Evolutionary conservation across 2,888 invertebrate species (phyloP).

Genomic region (Dilophus febrilis): DNA sequence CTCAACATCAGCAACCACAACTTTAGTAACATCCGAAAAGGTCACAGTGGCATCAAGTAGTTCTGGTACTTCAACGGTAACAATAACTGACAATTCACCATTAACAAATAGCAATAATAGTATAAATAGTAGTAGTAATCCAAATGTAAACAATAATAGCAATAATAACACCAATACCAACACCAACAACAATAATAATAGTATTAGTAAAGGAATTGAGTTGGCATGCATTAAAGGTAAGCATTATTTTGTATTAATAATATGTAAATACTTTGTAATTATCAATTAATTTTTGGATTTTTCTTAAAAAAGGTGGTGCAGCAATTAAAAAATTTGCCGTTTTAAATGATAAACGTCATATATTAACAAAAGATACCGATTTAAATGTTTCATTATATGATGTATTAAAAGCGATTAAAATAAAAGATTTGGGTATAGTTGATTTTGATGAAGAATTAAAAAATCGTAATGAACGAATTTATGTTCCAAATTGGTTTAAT

Average conservation of each 20-base stretch:
- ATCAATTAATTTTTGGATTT: conserved; percentile 14
- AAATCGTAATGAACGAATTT: conserved; percentile 79
- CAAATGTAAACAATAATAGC: conserved; percentile 21
- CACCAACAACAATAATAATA: conserved; percentile 9
- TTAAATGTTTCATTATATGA: conserved; percentile 83
- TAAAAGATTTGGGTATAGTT: conserved; percentile 78
- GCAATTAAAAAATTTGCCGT: conserved; percentile 85
- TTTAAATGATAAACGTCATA: conserved; percentile 89
- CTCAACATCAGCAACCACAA: too few species aligned
- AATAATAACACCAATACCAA: conserved; percentile 8
- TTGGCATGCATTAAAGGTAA: conserved; percentile 32
- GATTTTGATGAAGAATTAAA: conserved; percentile 90
- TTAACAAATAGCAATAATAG: conserved; percentile 6
- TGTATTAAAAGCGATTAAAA: conserved; percentile 72
- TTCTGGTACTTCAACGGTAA: neutral
- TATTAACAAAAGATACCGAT: conserved; percentile 89
- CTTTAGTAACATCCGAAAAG: too few species aligned
- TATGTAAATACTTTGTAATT: conserved; percentile 20
- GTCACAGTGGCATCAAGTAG: too few species aligned
- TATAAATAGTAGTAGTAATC: conserved; percentile 25
- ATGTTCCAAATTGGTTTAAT: conserved; percentile 97
- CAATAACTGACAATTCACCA: neutral
- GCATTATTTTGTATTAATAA: conserved; percentile 11
- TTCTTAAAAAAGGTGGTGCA: conserved; percentile 66
- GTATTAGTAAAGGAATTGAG: conserved; percentile 20